Evolutionary conservation across 2,797 vertebrate species (phyloP), one percentile per base, ranked within the genome.

Genomic region (Natrix natrix): DNA sequence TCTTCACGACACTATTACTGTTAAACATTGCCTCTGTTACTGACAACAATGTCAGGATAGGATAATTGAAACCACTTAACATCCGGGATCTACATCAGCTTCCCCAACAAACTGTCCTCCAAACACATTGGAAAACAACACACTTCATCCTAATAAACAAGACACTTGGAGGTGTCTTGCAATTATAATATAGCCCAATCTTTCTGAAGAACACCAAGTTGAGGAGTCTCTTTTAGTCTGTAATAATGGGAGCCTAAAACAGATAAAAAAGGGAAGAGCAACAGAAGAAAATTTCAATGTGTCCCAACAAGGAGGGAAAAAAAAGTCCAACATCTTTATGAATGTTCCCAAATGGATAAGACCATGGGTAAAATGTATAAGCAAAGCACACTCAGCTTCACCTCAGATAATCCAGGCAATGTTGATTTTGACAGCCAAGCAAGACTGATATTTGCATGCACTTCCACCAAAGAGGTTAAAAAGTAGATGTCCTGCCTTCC

Each of bases 401-500:
- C 28, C 63, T 66, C 12, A 0, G 93, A 43, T 61, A 92, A 88
- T 56, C 61, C 3, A 78, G 93, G 63, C 91, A 66, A 59, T 55
- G 57, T 56, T 0, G 14, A 91, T 60, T 91, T 90, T 90, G 63
- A 93, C 90, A 95, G 89, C 86, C 74, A 20, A 69, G 93, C 0
- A 92, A 93, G 0, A 0, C 92, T 91, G 24, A 48, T 83, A 91
- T 12, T 92, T 92, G 32, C 89, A 90, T 22, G 74, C 63, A 37
- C 86, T 37, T 88, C 94, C 94, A 92, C 92, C 63, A 61, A 28
- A 0, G 90, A 22, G 87, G 94, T 94, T 90, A 94, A 92, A 78
- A 74, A 22, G 57, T 14, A 89, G 88, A 0, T 26, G 37, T 2
- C n/a, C 69, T 93, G 93, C 90, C 93, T 56, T 32, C 89, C 90